Evolutionary conservation across 2,888 invertebrate genomes (phyloP).

Genomic region (Hemicrepidius hirtus): DNA sequence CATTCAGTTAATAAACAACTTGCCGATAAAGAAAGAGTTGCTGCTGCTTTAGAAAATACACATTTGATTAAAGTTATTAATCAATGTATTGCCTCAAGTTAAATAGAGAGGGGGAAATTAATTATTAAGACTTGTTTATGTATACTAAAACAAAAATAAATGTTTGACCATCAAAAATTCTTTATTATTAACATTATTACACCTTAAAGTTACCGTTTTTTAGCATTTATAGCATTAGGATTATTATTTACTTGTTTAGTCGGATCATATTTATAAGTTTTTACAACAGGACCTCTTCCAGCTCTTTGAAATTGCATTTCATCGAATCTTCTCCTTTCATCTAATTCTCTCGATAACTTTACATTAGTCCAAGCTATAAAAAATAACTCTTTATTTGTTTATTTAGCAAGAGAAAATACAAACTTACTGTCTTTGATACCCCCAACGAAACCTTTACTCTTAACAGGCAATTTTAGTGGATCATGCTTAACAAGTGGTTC

Average conservation of each 20-base stretch:
- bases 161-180: no score
- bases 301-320: constrained; percentile 87
- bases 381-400: constrained; percentile 16
- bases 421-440: constrained; percentile 87
- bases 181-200: constrained; percentile 28
- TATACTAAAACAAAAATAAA: no score
- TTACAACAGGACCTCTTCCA: constrained; percentile 89
- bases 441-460: constrained; percentile 85
- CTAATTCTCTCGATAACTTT: constrained; percentile 85
- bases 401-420: background rate
- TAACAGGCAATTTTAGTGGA: constrained; percentile 77
- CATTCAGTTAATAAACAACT: constrained; percentile 97
- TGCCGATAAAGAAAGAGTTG: constrained; percentile 97
- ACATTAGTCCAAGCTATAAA: constrained; percentile 86
- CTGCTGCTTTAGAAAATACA: constrained; percentile 96
- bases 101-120: no score
- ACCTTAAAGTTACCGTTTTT: constrained; percentile 71
- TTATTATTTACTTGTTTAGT: constrained; percentile 73
- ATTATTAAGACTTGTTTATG: no score
- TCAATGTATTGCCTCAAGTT: constrained; percentile 81
- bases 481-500: constrained; percentile 77
- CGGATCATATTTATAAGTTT: constrained; percentile 92
- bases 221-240: constrained; percentile 74
- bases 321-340: constrained; percentile 85
- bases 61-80: constrained; percentile 95